Conservation (phyloP, 2,113 vertebrate species). For the cat (Felis catus) region F.catus_Fca126_mat1.0 CM031416.1:122475001-122475500, state of each 20-base stretch:
- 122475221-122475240: background rate
- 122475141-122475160: background rate
- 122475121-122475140: background rate
- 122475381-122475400: background rate
- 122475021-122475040: background rate
- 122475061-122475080: background rate
- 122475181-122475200: background rate
- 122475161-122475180: background rate
- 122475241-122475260: background rate
- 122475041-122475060: background rate
- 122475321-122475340: background rate
- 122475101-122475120: background rate
- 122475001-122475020: constrained; percentile 25
- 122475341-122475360: background rate
- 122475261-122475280: background rate
- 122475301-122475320: background rate
- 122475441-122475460: background rate
- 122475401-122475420: background rate
- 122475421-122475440: background rate
- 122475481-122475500: background rate
- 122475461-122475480: background rate
- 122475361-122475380: background rate
- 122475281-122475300: background rate
- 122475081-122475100: background rate
- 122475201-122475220: background rate